Base-by-base conservation (phyloP, 2,113 vertebrate genomes). In the Halcyon malimbica region DNA sequence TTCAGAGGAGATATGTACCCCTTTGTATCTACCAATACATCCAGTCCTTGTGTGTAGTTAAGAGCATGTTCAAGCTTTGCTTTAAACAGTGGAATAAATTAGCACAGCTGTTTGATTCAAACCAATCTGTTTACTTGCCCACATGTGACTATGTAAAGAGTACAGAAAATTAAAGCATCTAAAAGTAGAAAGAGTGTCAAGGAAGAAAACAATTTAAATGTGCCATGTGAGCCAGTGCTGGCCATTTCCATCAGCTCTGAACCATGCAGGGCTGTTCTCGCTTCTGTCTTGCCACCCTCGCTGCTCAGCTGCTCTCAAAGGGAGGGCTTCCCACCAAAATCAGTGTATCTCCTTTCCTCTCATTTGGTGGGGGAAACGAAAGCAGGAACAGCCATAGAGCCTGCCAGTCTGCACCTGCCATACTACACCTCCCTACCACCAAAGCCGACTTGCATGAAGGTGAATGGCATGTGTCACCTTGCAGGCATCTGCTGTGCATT, bases 71-170 rank as follows among this genome's bases (percentile, higher is more conserved):
- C 42, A 16, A 76, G 23, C 24, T 80, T 65, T 76, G 20, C 26
- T 93, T 90, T 79, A 90, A 92, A 53, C 48, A 57, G 70, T 37
- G 59, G 50, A 64, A 48, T 80, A 90, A 96, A 59, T 92, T 68
- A 93, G 50, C 63, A 60, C 75, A 87, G 85, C 31, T 91, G 56
- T 79, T 91, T 86, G 78, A 65, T 80, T 82, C 56, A 71, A 93
- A 93, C 28, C 91, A 79, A 54, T 62, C 87, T 95, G 77, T 84
- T 93, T 89, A 77, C 90, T 87, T 90, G 75, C 56, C 65, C 83
- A 88, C 48, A 63, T 88, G 62, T 81, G 64, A 50, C 64, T 65
- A 42, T n/a, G 53, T 59, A 63, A 80, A 89, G 57, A 71, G 54
- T 53, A 56, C 15, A 64, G 50, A 35, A 93, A 95, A 92, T 80